Conservation (phyloP, 2,888 invertebrate species). For the Piscicola geometra region DNA sequence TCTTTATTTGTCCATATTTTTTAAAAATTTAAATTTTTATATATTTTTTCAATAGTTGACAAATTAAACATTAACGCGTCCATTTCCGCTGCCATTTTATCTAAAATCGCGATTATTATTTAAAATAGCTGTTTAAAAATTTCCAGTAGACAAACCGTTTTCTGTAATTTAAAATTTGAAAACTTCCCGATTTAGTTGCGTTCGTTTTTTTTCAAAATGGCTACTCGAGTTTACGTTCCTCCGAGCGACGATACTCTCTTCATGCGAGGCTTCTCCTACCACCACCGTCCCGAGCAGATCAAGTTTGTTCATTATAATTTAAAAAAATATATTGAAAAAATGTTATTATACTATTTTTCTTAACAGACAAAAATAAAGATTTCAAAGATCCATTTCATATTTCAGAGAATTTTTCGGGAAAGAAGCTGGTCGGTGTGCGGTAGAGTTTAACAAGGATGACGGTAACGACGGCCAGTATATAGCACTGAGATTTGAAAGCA, state of each 20-base stretch:
- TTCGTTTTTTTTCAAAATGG: no score
- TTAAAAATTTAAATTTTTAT: no score
- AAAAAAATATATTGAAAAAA: neutral
- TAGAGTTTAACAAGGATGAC: conserved; percentile 46
- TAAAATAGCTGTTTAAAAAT: no score
- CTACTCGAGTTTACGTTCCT: conserved; percentile 38
- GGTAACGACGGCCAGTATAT: conserved; percentile 42
- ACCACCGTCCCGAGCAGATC: conserved; percentile 40
- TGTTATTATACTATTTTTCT: neutral
- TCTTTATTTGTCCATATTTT: no score
- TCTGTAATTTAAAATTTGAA: no score
- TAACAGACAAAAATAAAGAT: neutral
- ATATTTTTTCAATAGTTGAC: no score
- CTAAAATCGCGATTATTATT: no score
- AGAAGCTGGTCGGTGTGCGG: conserved; percentile 41
- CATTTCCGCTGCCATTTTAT: no score
- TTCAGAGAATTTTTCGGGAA: conserved; percentile 43
- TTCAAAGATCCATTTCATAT: neutral
- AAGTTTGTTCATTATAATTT: conserved; percentile 38
- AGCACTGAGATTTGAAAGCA: conserved; percentile 44
- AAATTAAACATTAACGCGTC: no score
- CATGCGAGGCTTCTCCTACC: conserved; percentile 43
- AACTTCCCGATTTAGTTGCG: no score
- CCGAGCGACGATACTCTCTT: conserved; percentile 45
- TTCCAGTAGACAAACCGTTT: no score